Evolutionary conservation across 2,797 vertebrate species (phyloP).

Genomic region (Gambelia wislizenii): DNA sequence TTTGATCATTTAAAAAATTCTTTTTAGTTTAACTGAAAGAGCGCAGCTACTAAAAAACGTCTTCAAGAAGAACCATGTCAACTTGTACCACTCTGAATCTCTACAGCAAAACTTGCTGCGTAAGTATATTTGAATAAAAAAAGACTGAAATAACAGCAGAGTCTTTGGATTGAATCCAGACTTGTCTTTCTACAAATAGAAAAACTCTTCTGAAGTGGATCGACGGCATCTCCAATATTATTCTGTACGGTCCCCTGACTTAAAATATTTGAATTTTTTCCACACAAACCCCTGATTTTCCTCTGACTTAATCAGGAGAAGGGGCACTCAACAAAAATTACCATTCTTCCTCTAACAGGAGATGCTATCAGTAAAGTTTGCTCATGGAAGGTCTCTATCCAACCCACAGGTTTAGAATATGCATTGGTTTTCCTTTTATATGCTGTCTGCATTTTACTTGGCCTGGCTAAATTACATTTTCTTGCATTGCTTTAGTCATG

Average conservation of each 20-base stretch:
- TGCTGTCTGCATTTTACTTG: neutral
- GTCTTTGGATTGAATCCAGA: too few species aligned
- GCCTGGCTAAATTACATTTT: neutral
- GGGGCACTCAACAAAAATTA: neutral
- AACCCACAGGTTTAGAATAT: neutral
- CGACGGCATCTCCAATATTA: neutral
- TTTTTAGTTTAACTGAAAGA: conserved; percentile 91
- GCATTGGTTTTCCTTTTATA: neutral
- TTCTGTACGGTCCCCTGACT: neutral
- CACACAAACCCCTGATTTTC: too few species aligned
- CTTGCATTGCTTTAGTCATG: neutral
- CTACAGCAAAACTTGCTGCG: conserved; percentile 96
- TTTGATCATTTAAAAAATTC: conserved; percentile 52
- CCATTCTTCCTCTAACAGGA: neutral
- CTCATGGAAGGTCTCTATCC: neutral
- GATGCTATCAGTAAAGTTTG: neutral
- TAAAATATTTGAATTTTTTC: too few species aligned
- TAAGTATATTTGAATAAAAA: conserved; percentile 80
- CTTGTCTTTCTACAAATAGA: neutral
- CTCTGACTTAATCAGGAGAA: too few species aligned
- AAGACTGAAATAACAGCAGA: neutral
- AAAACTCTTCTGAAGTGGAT: neutral
- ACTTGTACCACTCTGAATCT: conserved; percentile 93
- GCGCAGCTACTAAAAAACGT: conserved; percentile 98
- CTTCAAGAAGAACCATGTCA: conserved; percentile 98